Conservation (phyloP, 2,797 vertebrate genomes). For the Meriones psammophilus region DNA sequence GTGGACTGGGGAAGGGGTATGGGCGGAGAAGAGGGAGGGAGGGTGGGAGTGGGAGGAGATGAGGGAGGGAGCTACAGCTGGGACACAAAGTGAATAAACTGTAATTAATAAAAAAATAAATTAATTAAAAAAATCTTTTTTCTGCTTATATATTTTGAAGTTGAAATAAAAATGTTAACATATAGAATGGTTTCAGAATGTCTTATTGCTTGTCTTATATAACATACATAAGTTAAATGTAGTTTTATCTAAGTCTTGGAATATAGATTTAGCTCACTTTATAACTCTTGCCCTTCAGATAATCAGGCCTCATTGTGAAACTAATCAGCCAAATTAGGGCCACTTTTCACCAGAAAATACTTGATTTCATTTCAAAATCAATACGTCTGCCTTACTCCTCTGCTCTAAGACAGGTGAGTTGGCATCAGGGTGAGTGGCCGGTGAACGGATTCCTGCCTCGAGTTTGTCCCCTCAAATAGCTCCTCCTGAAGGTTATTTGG, state of each 20-base stretch:
- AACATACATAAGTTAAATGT: slow-evolving; percentile 48
- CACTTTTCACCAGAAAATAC: slow-evolving; percentile 65
- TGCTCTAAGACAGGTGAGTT: slow-evolving; percentile 23
- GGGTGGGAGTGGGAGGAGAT: too few relatives aligned
- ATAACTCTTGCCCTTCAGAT: slow-evolving; percentile 60
- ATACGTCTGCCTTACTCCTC: not conserved
- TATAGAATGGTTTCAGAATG: slow-evolving; percentile 52
- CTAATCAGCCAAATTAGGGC: slow-evolving; percentile 59
- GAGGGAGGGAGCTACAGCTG: too few relatives aligned
- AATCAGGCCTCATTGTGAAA: slow-evolving; percentile 68
- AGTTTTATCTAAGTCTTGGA: slow-evolving; percentile 49
- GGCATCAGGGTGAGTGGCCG: not conserved
- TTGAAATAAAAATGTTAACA: slow-evolving; percentile 39
- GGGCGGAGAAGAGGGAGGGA: too few relatives aligned
- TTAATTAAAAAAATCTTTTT: not conserved
- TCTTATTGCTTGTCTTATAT: slow-evolving; percentile 37
- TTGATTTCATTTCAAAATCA: slow-evolving; percentile 63
- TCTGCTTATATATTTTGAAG: slow-evolving; percentile 32
- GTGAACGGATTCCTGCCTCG: slow-evolving; percentile 24
- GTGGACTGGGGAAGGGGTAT: too few relatives aligned
- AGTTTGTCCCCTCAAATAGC: not conserved
- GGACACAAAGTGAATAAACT: too few relatives aligned
- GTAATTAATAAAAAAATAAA: too few relatives aligned
- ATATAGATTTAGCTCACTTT: slow-evolving; percentile 50
- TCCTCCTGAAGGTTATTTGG: slow-evolving; percentile 21